These are phyloP conservation scores for Acanthococcus lagerstroemiae DNA, from an alignment of 2,888 invertebrate genomes.

Conservation along the genomic window DNA sequence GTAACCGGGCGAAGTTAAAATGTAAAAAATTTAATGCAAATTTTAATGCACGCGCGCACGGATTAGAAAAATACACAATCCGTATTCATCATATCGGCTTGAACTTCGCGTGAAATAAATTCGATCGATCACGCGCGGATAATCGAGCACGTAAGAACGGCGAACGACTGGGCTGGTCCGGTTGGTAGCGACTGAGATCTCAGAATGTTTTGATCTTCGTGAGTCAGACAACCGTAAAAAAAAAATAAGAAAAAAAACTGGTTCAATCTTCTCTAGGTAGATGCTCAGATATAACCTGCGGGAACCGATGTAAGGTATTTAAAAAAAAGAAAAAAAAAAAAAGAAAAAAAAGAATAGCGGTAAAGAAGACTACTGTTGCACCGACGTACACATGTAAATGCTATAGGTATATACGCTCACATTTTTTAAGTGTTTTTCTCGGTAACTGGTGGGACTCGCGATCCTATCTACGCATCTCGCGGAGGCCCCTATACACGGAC, in stretches of 20 bases:
- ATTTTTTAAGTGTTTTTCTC: neutral
- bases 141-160: neutral
- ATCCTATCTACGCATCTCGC: neutral
- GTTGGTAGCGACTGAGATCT: neutral
- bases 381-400: neutral
- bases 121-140: neutral
- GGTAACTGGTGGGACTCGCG: neutral
- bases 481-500: too few species aligned
- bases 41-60: too few species aligned
- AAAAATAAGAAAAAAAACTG: slow-evolving; percentile 1
- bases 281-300: slow-evolving; percentile 7
- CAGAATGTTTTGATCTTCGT: neutral
- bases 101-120: too few species aligned
- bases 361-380: slow-evolving; percentile 1
- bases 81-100: too few species aligned
- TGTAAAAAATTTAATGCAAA: too few species aligned
- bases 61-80: too few species aligned
- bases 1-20: too few species aligned
- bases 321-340: slow-evolving; percentile 1
- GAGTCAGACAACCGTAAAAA: slow-evolving; percentile 7
- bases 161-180: too few species aligned
- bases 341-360: slow-evolving; percentile 3
- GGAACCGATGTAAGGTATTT: slow-evolving; percentile 1
- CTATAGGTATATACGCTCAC: neutral
- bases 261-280: slow-evolving; percentile 7